Base-by-base conservation (phyloP, 1,140 invertebrate species). In the Drosophila nebulosa region DNA sequence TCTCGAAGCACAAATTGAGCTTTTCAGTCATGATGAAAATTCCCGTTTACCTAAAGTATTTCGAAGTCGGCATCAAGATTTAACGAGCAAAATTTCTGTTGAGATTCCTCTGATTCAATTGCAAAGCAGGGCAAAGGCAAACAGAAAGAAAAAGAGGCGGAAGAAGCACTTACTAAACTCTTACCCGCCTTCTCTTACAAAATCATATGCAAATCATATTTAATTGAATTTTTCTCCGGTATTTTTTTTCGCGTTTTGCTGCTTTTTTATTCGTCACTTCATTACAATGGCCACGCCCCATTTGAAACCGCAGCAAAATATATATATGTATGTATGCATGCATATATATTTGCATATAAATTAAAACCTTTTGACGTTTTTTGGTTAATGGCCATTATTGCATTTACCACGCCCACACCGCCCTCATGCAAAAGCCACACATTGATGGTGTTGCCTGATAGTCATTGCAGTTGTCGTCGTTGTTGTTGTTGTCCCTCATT, bases 361-460 rank as follows among this genome's bases (percentile, higher is more conserved):
- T 80, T 72, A 80, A 76, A 72, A 75, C 68, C 72, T 69, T 80
- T 79, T 79, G 61, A 71, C 39, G 39, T 5, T 63, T 63, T 64
- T 53, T 73, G 72, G 62, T 80, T 72, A 76, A 77, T 80, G 78
- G 72, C 57, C 78, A 69, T 64, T 80, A 80, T 76, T 76, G 64
- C 68, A 75, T 79, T 79, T 79, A 56, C 77, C 71, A 67, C 63
- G 62, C 65, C 62, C 55, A 26, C 65, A 52, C 59, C 16, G 50
- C 35, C 66, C 30, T 7, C 69, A 6, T 36, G 50, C 50, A 63
- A 30, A n/a, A 55, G 71, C 64, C 46, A 51, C 42, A n/a, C 24
- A 35, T 62, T 74, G 39, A 74, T 67, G 55, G 35, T 52, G 63
- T 39, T 55, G 57, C 14, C 61, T 56, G 50, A 55, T 26, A 30